Evolutionary conservation across 2,888 invertebrate species (phyloP), one percentile per base, ranked within the genome.

Genomic region (Ectemnius lituratus): DNA sequence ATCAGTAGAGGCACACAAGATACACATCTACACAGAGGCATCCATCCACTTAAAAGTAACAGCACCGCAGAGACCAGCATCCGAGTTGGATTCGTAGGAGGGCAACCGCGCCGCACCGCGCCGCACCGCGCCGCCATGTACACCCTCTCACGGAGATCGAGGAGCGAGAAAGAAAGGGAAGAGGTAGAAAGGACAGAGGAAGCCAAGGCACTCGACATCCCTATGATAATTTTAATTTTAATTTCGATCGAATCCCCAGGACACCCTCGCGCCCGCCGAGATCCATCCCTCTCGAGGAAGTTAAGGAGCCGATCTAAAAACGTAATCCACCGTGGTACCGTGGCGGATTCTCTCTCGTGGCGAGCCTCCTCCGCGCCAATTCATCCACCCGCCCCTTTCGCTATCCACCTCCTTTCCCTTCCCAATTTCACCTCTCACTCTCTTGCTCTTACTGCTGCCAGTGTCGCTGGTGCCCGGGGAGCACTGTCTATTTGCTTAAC

Each of bases 401-500:
- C 49, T 60, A 63, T 70, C 64, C 37, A 6, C 37, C 5, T 8
- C 37, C 37, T 11, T 71, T 59, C 28, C 37, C 64, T 28, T 2
- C 23, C 23, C 14, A 28, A 27, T 67, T 67, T 47, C 64, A 20
- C 73, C 65, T 47, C 61, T 56, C 61, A 23, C 46, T 62, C 52
- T 59, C 68, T 64, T 71, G 58, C 66, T 57, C 66, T 46, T 13
- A 27, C 52, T 37, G 11, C 37, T 16, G 62, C 18, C 52, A 8
- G 37, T 37, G 37, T 37, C 37, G 37, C 37, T 37, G 37, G 59
- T 82, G 62, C 65, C 62, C 47, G 52, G 20, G 67, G 61, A 72
- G 62, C 68, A 75, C 78, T 83, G 85, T 85, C 88, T 88, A 87
- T 88, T 88, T 88, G 85, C 88, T 89, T 88, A 89, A 89, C 88